Base-by-base conservation (phyloP, 2,888 invertebrate species). In the Tigriopus californicus region DNA sequence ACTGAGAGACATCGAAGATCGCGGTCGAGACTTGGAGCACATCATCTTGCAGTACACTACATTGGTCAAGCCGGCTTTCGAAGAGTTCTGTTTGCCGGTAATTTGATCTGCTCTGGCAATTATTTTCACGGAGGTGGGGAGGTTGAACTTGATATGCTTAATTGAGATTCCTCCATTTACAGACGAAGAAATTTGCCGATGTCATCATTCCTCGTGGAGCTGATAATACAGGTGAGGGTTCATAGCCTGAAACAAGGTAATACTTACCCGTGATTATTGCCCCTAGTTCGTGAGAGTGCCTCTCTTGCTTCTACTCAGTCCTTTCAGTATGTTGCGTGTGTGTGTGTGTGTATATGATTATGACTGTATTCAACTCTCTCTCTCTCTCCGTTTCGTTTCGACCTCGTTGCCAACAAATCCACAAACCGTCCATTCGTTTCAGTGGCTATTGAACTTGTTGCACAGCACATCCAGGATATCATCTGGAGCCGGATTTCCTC, bases 141-240 rank as follows among this genome's bases (percentile, higher is more conserved):
- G 2, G 11, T 10, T 25, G 15, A 52, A 24, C 15, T 22, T 51
- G 25, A 25, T 24, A 52, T 1, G 15, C 5, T 22, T 51, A 5
- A 51, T 52, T 51, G 60, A 54, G 25, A 51, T 52, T 52, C 62
- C 62, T 65, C 67, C 64, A 66, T 69, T 79, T 81, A 56, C 78
- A 92, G 86, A 98, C 98, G 1, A 98, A 98, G 75, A 97, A 98
- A 72, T 97, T 95, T 76, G 97, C 97, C 60, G 98, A 99, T 76
- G 92, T 99, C 57, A 97, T 99, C 68, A 97, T 98, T 71, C 98
- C 98, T 1, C 77, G 97, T 65, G 98, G 97, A 62, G 95, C 95
- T 24, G 98, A 98, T 70, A 99, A 99, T 71, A 81, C 82, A 72
- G 90, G 91, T 90, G 74, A 80, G 81, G 70, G 24, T 15, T n/a